Evolutionary conservation across 2,797 vertebrate genomes (phyloP).

Genomic region (Ataeniobius toweri): DNA sequence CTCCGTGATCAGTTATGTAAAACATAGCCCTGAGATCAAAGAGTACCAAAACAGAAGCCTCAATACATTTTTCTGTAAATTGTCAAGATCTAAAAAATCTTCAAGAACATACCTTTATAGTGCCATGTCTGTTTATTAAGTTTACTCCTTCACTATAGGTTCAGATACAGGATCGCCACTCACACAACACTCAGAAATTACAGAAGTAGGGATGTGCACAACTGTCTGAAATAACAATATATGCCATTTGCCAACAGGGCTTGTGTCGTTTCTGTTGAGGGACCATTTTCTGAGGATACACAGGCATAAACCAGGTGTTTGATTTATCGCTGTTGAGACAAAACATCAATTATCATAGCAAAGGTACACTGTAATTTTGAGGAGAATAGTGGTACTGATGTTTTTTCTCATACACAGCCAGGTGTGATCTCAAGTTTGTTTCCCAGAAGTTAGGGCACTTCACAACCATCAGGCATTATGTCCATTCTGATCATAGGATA

Average conservation of each 20-base stretch:
- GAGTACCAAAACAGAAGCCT: not conserved
- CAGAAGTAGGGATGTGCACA: not conserved
- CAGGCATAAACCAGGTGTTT: constrained; percentile 1
- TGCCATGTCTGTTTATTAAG: not conserved
- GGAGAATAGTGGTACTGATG: constrained; percentile 21
- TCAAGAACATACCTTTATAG: not conserved
- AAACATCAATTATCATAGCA: constrained; percentile 1
- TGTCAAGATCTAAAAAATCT: not conserved
- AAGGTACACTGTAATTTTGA: constrained; percentile 24
- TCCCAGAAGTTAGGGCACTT: constrained; percentile 80
- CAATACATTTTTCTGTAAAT: not conserved
- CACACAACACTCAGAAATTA: not conserved
- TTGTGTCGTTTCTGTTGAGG: not conserved
- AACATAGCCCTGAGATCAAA: not conserved
- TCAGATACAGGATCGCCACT: too few species aligned
- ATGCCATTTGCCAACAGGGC: not conserved
- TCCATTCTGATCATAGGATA: constrained; percentile 87
- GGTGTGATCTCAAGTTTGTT: constrained; percentile 70
- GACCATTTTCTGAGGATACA: not conserved
- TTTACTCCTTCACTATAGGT: too few species aligned
- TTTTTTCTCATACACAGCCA: constrained; percentile 35
- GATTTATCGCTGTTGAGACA: not conserved
- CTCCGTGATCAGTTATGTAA: not conserved
- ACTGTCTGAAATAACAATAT: not conserved
- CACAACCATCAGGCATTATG: constrained; percentile 85